phyloP scores from a whole-genome alignment of 2,888 invertebrate species.

The Melangyna quadrimaculata region DNA sequence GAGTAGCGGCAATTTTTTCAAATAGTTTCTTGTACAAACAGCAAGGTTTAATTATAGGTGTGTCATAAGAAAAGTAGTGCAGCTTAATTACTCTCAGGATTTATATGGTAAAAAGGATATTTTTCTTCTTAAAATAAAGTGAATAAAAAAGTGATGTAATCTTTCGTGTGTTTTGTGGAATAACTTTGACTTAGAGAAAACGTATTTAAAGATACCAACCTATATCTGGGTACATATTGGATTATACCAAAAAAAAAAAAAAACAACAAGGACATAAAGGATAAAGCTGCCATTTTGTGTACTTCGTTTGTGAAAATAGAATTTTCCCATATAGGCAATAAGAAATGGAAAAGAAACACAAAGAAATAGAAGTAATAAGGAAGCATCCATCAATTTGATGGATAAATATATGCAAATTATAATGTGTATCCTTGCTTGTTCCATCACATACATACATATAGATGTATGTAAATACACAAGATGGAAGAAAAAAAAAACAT shows the following conservation, averaged over 20 bases:
- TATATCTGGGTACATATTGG: not conserved
- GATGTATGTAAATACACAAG: not conserved
- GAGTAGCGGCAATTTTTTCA: slow-evolving; percentile 55
- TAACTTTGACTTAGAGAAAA: not conserved
- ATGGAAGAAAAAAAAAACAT: not conserved
- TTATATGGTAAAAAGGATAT: not conserved
- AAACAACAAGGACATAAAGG: slow-evolving; percentile 53
- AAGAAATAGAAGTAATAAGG: slow-evolving; percentile 66
- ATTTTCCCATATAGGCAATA: slow-evolving; percentile 66
- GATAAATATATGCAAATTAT: slow-evolving; percentile 81
- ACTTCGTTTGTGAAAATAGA: slow-evolving; percentile 59
- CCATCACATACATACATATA: slow-evolving; percentile 11
- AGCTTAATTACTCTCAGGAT: not conserved
- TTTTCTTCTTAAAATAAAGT: not conserved
- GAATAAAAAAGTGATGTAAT: not conserved
- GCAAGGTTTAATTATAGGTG: not conserved
- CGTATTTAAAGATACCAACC: not conserved
- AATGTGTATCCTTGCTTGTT: slow-evolving; percentile 69
- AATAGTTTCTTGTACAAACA: slow-evolving; percentile 2
- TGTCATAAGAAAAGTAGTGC: not conserved
- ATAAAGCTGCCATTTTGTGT: slow-evolving; percentile 65
- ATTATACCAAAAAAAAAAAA: not conserved
- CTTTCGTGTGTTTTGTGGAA: not conserved
- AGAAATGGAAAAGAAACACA: slow-evolving; percentile 37
- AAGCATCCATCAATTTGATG: slow-evolving; percentile 81